Evolutionary conservation across 2,888 invertebrate genomes (phyloP).

Genomic region (Fragum whitleyi): DNA sequence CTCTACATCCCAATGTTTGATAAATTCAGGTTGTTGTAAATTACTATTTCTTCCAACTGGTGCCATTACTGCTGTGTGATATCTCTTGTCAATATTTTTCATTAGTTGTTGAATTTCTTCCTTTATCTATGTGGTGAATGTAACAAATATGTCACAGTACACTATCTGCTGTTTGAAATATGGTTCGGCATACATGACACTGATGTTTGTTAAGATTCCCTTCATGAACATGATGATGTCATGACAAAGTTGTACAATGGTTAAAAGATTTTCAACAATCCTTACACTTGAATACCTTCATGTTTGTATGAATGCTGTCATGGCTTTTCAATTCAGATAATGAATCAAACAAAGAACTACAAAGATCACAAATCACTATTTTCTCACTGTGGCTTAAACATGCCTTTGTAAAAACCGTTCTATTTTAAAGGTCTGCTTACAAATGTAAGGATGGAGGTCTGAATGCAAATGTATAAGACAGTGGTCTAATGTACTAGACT

Average conservation of each 20-base stretch:
- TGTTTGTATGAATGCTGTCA: conserved; percentile 28
- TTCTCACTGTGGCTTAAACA: conserved; percentile 37
- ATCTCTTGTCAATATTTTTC: too few relatives aligned
- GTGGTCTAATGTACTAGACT: conserved; percentile 32
- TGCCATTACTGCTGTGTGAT: too few relatives aligned
- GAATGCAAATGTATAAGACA: conserved; percentile 31
- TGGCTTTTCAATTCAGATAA: conserved; percentile 36
- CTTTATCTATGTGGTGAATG: conserved; percentile 19
- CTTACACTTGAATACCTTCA: conserved; percentile 39
- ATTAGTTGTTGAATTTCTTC: too few relatives aligned
- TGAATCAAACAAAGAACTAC: conserved; percentile 40
- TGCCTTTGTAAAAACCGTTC: conserved; percentile 36
- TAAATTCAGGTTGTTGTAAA: too few relatives aligned
- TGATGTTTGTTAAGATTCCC: conserved; percentile 8
- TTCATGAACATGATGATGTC: conserved; percentile 29
- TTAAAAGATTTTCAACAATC: conserved; percentile 57
- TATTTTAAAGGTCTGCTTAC: conserved; percentile 33
- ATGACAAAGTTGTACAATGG: conserved; percentile 38
- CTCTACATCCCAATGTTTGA: too few relatives aligned
- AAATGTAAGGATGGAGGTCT: conserved; percentile 5
- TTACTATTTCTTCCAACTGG: too few relatives aligned
- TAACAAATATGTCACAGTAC: conserved; percentile 37
- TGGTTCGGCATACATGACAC: conserved; percentile 44
- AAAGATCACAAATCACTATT: conserved; percentile 36
- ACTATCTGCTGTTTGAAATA: conserved; percentile 33